These are phyloP conservation scores for Eucriotettix oculatus DNA, from an alignment of 2,888 invertebrate species.

Conservation along the genomic window DNA sequence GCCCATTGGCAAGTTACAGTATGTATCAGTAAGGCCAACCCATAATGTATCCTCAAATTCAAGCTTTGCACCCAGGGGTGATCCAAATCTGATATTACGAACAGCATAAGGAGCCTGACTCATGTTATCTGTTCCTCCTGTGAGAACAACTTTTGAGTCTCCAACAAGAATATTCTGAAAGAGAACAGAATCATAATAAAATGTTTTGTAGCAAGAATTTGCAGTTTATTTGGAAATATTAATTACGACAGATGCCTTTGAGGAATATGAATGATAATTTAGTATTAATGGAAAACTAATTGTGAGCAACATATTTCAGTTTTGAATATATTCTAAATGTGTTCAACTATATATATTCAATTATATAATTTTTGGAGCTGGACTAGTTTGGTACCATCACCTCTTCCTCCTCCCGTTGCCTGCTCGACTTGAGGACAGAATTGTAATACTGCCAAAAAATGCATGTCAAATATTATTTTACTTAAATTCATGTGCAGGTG, in stretches of 20 bases:
- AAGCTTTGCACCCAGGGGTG: conserved; percentile 57
- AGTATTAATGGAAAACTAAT: too few relatives aligned
- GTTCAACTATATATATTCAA: too few relatives aligned
- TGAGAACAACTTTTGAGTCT: conserved; percentile 67
- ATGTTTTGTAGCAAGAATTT: background rate
- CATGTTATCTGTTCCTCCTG: conserved; percentile 94
- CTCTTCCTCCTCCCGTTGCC: too few relatives aligned
- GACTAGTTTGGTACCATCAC: too few relatives aligned
- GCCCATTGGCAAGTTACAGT: conserved; percentile 89
- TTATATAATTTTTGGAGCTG: too few relatives aligned
- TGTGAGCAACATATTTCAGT: too few relatives aligned
- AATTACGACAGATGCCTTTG: background rate
- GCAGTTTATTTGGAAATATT: background rate
- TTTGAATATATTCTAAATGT: too few relatives aligned
- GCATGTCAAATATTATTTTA: too few relatives aligned
- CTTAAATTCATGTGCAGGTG: too few relatives aligned
- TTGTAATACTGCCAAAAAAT: too few relatives aligned
- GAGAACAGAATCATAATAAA: background rate
- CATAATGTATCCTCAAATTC: conserved; percentile 80
- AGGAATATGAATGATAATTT: too few relatives aligned
- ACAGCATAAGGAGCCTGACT: conserved; percentile 78
- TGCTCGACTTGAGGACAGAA: too few relatives aligned
- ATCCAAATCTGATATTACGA: conserved; percentile 75
- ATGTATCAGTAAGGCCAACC: conserved; percentile 72
- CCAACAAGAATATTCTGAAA: conserved; percentile 70